Conservation (phyloP, 2,888 invertebrate genomes). For the Melikaiella ostensackeni region DNA sequence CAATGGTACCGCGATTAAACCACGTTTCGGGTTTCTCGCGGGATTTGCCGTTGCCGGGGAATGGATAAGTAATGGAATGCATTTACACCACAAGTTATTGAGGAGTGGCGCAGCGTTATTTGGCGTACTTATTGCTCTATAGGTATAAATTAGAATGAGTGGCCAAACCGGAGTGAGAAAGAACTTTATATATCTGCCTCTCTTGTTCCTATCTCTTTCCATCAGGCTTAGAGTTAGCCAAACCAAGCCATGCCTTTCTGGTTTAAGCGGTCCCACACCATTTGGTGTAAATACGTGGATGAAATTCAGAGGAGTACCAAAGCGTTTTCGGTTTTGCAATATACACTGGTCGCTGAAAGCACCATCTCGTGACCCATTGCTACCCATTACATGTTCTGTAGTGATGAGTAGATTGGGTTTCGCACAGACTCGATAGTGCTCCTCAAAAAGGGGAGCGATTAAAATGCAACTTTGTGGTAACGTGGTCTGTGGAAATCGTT, state of each 20-base stretch:
- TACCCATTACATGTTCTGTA: constrained; percentile 50
- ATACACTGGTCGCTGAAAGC: constrained; percentile 55
- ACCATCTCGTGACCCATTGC: constrained; percentile 60
- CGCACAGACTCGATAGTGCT: constrained; percentile 35
- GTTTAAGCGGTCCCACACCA: constrained; percentile 29
- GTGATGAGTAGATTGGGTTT: constrained; percentile 53
- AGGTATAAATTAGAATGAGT: no score
- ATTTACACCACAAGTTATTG: constrained; percentile 27
- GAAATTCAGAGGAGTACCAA: constrained; percentile 40
- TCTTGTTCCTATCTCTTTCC: background rate
- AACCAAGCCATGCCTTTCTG: constrained; percentile 7
- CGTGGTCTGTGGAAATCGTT: background rate
- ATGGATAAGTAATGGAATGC: constrained; percentile 71
- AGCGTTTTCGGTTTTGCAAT: constrained; percentile 57
- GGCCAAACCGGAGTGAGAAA: no score
- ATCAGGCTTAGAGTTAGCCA: background rate
- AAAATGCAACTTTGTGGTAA: background rate
- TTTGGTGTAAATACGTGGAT: constrained; percentile 1
- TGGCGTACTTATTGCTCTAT: no score
- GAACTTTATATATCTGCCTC: no score
- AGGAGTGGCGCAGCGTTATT: background rate
- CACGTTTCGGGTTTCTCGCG: constrained; percentile 66
- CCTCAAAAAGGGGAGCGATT: constrained; percentile 7
- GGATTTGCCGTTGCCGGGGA: constrained; percentile 68
- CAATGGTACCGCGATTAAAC: constrained; percentile 63